Evolutionary conservation across 2,797 vertebrate genomes (phyloP).

Genomic region (Propithecus deckenii): DNA sequence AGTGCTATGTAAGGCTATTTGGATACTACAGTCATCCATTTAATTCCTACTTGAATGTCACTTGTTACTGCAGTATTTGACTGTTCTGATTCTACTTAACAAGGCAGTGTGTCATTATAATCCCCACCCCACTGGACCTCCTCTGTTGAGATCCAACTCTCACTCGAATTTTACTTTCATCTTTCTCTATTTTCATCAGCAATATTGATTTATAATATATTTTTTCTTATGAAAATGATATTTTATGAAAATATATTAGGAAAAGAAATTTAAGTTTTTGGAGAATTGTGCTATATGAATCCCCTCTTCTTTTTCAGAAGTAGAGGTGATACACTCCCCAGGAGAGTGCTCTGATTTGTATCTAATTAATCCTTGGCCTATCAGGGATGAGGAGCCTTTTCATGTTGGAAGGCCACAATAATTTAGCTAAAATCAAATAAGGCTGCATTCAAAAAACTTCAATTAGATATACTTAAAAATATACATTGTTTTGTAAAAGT

Average conservation of each 20-base stretch:
- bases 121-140: accelerated
- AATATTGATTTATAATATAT: neutral
- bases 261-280: neutral
- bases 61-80: neutral
- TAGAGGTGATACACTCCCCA: neutral
- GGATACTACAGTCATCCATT: neutral
- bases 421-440: neutral
- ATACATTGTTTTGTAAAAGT: neutral
- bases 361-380: neutral
- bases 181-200: neutral
- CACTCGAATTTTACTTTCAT: neutral
- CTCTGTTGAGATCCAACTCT: neutral
- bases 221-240: neutral
- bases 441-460: neutral
- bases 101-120: neutral
- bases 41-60: neutral
- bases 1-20: neutral
- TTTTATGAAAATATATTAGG: neutral
- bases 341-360: neutral
- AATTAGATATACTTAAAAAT: neutral
- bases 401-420: neutral
- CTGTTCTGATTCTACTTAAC: neutral
- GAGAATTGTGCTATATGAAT: neutral
- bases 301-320: neutral
- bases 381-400: neutral